Evolutionary conservation across 1,140 invertebrate genomes (phyloP).

Genomic region (Leptonema lineaticorne): DNA sequence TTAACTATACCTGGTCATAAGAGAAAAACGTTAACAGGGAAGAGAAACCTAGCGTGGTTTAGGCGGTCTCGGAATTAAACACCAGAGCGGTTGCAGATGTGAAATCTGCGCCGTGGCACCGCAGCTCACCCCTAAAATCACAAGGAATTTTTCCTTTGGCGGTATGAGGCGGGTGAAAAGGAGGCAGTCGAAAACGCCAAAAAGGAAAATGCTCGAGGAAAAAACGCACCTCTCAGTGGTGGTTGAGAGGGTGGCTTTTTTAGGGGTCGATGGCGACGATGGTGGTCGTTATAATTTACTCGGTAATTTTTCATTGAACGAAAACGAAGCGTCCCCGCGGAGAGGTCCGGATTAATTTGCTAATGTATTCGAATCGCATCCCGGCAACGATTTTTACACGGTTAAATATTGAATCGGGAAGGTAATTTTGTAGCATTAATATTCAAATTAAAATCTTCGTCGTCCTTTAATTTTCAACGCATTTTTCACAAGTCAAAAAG

Average conservation of each 20-base stretch:
- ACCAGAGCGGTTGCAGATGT: conserved; percentile 14
- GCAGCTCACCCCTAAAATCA: too few relatives aligned
- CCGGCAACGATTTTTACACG: not conserved
- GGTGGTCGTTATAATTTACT: conserved; percentile 4
- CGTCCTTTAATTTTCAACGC: too few relatives aligned
- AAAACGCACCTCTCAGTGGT: not conserved
- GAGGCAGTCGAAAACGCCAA: not conserved
- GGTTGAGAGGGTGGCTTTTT: not conserved
- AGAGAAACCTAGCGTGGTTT: not conserved
- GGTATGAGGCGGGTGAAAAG: too few relatives aligned
- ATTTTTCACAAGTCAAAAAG: too few relatives aligned
- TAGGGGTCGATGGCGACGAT: too few relatives aligned
- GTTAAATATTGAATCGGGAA: conserved; percentile 6
- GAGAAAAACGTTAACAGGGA: not conserved
- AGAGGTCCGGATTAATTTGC: conserved; percentile 2
- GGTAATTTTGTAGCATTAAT: not conserved
- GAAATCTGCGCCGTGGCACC: too few relatives aligned
- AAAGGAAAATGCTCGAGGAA: conserved; percentile 11
- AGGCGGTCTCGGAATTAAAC: conserved; percentile 23
- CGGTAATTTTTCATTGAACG: conserved; percentile 18
- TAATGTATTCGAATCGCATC: conserved; percentile 15
- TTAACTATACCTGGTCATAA: conserved; percentile 17
- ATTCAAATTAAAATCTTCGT: not conserved
- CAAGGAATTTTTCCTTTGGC: too few relatives aligned
- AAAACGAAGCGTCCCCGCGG: not conserved